A percentile compares a stretch with the other conserved stretches of the same genome.
Evolutionary conservation across 2,797 vertebrate genomes (phyloP).

Genomic region (Syngnathus acus): DNA sequence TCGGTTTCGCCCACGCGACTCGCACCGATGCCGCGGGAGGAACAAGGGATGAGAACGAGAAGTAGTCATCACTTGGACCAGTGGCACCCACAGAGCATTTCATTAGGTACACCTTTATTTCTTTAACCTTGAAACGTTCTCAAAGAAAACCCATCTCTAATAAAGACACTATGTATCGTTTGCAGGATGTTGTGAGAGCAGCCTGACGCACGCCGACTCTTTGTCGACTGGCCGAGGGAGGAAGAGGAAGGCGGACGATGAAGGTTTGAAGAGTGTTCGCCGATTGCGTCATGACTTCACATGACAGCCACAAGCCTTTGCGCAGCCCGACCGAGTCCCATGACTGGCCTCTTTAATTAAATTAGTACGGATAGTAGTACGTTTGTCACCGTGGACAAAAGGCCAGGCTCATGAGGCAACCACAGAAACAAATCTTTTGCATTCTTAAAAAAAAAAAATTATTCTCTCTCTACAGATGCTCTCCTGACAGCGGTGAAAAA

Average conservation of each 20-base stretch:
- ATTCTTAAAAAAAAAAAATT: neutral
- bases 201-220: conserved; percentile 12
- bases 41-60: conserved; percentile 4
- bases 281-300: conserved; percentile 28
- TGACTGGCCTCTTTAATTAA: conserved; percentile 49
- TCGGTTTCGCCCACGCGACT: conserved; percentile 14
- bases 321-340: conserved; percentile 32
- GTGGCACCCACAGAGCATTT: neutral
- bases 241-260: conserved; percentile 67
- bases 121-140: too few species aligned
- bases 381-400: conserved; percentile 16
- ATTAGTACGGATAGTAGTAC: conserved; percentile 21
- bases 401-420: neutral
- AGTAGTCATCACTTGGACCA: conserved; percentile 16
- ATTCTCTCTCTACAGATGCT: conserved; percentile 6
- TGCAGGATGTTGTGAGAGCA: conserved; percentile 31
- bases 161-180: neutral
- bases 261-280: conserved; percentile 55
- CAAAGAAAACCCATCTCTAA: neutral
- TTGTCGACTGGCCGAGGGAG: conserved; percentile 32
- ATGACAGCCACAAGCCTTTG: conserved; percentile 21
- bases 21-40: conserved; percentile 17
- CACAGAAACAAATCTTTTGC: neutral
- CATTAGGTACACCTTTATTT: neutral
- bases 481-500: conserved; percentile 35